Evolutionary conservation across 2,797 vertebrate species (phyloP).

Genomic region (Meriones psammophilus): DNA sequence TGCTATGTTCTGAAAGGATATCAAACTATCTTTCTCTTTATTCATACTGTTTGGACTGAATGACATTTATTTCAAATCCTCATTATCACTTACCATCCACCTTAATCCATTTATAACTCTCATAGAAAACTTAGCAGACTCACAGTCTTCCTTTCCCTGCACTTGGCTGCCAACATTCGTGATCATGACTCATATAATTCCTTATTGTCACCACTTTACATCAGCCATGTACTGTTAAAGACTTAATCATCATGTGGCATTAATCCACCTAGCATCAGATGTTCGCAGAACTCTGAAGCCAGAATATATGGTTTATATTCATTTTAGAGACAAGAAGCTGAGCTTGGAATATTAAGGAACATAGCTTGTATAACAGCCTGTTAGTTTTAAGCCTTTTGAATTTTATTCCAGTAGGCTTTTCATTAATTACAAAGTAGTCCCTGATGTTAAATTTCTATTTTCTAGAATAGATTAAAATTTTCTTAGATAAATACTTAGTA

Average conservation of each 20-base stretch:
- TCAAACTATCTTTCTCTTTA: constrained; percentile 44
- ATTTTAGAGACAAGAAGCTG: constrained; percentile 51
- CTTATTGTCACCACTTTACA: constrained; percentile 56
- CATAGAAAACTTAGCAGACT: constrained; percentile 42
- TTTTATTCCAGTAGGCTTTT: constrained; percentile 50
- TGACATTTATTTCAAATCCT: constrained; percentile 58
- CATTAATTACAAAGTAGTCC: constrained; percentile 45
- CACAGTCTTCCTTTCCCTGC: constrained; percentile 1
- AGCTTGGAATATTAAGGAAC: constrained; percentile 54
- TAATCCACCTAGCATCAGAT: constrained; percentile 56
- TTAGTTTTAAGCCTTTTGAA: constrained; percentile 30
- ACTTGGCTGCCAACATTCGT: constrained; percentile 64
- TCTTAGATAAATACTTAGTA: not conserved
- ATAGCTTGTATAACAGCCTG: not conserved
- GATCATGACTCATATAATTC: constrained; percentile 67
- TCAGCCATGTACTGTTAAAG: constrained; percentile 42
- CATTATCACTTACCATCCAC: constrained; percentile 53
- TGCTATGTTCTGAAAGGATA: constrained; percentile 11
- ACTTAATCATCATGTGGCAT: constrained; percentile 68
- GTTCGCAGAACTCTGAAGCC: constrained; percentile 42
- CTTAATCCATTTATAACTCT: constrained; percentile 63
- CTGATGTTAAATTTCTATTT: not conserved
- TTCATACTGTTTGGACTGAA: constrained; percentile 64
- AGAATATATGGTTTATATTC: constrained; percentile 26
- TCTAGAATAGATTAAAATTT: constrained; percentile 35